Evolutionary conservation across 2,888 invertebrate species (phyloP).

Genomic region (Anoncus sp.): DNA sequence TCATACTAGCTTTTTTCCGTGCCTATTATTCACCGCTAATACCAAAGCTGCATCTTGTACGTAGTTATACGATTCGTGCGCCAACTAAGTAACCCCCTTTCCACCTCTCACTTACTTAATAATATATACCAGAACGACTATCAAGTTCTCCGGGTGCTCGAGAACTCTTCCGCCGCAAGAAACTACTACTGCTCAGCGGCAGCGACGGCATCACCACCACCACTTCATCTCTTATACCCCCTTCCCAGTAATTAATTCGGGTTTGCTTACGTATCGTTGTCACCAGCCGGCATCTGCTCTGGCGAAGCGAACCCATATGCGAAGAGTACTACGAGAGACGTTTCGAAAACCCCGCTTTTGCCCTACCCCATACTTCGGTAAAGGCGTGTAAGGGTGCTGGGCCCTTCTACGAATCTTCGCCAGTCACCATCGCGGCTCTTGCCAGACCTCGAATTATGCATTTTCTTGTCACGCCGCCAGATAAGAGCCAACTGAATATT

Average conservation of each 20-base stretch:
- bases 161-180: slow-evolving; percentile 46
- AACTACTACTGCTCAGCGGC: slow-evolving; percentile 42
- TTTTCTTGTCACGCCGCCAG: slow-evolving; percentile 81
- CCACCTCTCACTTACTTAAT: slow-evolving; percentile 37
- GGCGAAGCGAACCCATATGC: slow-evolving; percentile 27
- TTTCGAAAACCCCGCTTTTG: slow-evolving; percentile 36
- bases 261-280: slow-evolving; percentile 73
- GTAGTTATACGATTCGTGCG: slow-evolving; percentile 26
- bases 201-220: slow-evolving; percentile 39
- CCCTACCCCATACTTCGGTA: slow-evolving; percentile 25
- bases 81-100: slow-evolving; percentile 9
- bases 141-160: slow-evolving; percentile 39
- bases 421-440: slow-evolving; percentile 58
- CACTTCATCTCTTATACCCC: slow-evolving; percentile 58
- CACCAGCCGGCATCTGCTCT: slow-evolving; percentile 58
- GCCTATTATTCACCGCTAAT: slow-evolving; percentile 46
- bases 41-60: slow-evolving; percentile 24
- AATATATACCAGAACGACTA: slow-evolving; percentile 48
- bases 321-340: slow-evolving; percentile 46
- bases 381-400: slow-evolving; percentile 2
- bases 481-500: slow-evolving; percentile 82
- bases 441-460: slow-evolving; percentile 79
- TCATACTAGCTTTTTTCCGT: slow-evolving; percentile 9
- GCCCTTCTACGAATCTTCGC: slow-evolving; percentile 46
- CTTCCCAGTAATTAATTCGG: slow-evolving; percentile 75